Conservation (phyloP, 2,113 vertebrate genomes). For the Beaufortia kweichowensis region DNA sequence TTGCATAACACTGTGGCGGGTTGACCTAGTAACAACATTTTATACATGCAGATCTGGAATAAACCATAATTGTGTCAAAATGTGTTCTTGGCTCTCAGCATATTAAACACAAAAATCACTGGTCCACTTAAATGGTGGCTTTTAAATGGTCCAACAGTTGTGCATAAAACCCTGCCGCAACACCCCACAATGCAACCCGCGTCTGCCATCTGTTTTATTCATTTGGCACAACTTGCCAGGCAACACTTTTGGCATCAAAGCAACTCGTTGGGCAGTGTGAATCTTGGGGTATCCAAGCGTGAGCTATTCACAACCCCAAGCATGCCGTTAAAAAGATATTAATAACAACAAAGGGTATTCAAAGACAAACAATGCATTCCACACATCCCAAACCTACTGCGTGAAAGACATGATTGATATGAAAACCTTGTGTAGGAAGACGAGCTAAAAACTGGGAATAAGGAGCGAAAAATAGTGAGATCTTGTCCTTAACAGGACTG, state of each 20-base stretch:
- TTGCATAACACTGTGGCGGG: background rate
- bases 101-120: background rate
- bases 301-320: slow-evolving; percentile 39
- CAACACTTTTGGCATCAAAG: slow-evolving; percentile 54
- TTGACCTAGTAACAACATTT: background rate
- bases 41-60: slow-evolving; percentile 21
- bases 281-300: slow-evolving; percentile 49
- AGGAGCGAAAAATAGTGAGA: slow-evolving; percentile 29
- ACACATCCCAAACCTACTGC: slow-evolving; percentile 58
- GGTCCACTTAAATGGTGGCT: background rate
- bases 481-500: slow-evolving; percentile 29
- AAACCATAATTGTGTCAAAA: background rate
- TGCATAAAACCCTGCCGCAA: slow-evolving; percentile 17
- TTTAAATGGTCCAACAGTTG: background rate
- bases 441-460: slow-evolving; percentile 18
- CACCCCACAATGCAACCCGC: slow-evolving; percentile 5
- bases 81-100: background rate
- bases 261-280: slow-evolving; percentile 61
- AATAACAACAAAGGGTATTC: slow-evolving; percentile 70
- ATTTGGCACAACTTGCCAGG: slow-evolving; percentile 39
- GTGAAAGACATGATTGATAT: slow-evolving; percentile 70
- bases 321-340: slow-evolving; percentile 72
- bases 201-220: slow-evolving; percentile 53
- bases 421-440: slow-evolving; percentile 61
- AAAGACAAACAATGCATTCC: slow-evolving; percentile 76